Evolutionary conservation across 92 coral and sea anemone species (phyloP).

Genomic region (Phenganax subtilis): DNA sequence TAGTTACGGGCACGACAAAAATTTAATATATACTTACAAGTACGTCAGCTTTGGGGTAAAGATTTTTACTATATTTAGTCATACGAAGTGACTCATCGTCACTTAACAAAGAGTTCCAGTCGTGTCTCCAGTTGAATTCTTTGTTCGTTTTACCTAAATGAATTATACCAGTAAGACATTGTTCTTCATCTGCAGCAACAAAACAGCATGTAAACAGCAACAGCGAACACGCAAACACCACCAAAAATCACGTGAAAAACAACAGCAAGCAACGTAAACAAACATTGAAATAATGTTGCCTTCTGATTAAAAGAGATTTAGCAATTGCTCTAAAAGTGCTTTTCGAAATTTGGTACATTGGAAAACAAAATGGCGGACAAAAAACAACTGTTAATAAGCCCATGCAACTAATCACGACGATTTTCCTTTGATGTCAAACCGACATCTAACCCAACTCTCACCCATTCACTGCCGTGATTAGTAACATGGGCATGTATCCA

Average conservation of each 20-base stretch:
- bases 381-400: background rate
- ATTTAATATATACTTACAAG: slow-evolving; percentile 53
- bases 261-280: background rate
- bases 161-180: background rate
- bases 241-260: background rate
- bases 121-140: slow-evolving; percentile 92
- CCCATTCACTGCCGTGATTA: too few relatives aligned
- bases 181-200: too few relatives aligned
- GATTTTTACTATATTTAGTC: slow-evolving; percentile 77
- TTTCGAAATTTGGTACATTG: too few relatives aligned
- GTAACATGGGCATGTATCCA: background rate
- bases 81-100: slow-evolving; percentile 83
- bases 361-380: background rate
- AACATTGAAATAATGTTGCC: too few relatives aligned
- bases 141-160: slow-evolving; percentile 87
- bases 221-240: too few relatives aligned
- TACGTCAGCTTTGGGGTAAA: slow-evolving; percentile 77
- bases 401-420: too few relatives aligned
- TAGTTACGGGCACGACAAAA: too few relatives aligned
- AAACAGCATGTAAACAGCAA: too few relatives aligned
- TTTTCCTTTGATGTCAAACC: too few relatives aligned
- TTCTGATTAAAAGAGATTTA: too few relatives aligned
- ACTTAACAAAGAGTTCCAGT: slow-evolving; percentile 97
- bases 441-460: too few relatives aligned
- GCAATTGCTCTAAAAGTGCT: too few relatives aligned